phyloP scores from a whole-genome alignment of 2,113 vertebrate genomes.

The Xiphophorus couchianus region DNA sequence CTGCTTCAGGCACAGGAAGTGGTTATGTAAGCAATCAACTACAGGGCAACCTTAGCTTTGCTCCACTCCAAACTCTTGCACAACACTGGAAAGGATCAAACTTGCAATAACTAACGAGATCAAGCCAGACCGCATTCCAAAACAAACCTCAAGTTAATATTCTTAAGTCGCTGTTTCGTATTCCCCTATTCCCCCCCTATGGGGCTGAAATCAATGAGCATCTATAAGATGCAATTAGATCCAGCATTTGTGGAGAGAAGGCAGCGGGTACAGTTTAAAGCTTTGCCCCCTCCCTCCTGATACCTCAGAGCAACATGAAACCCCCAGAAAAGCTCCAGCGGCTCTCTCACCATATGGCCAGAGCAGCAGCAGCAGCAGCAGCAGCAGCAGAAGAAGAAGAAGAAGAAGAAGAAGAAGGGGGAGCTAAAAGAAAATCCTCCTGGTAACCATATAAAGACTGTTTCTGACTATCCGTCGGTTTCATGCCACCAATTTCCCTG shows the following conservation, averaged over 20 bases:
- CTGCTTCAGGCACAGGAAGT: neutral
- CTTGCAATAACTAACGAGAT: constrained; percentile 12
- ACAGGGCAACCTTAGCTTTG: neutral
- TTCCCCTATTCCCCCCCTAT: constrained; percentile 34
- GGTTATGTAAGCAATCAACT: neutral
- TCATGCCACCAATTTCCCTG: constrained; percentile 46
- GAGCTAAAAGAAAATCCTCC: constrained; percentile 31
- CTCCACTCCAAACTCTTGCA: neutral
- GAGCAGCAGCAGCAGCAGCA: neutral
- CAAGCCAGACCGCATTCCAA: constrained; percentile 12
- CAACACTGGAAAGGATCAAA: neutral
- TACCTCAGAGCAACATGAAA: constrained; percentile 71
- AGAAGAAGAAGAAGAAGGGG: neutral
- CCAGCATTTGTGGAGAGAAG: constrained; percentile 47
- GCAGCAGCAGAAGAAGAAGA: no score
- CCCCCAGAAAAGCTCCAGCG: constrained; percentile 70
- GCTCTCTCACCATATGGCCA: constrained; percentile 70
- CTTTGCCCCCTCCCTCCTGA: constrained; percentile 6
- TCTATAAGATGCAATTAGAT: constrained; percentile 69
- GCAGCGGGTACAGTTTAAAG: constrained; percentile 49
- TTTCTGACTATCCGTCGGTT: constrained; percentile 27
- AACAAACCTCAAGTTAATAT: constrained; percentile 30
- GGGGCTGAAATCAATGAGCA: constrained; percentile 50
- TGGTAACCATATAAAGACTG: constrained; percentile 44
- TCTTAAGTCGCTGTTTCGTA: constrained; percentile 26